These are phyloP conservation scores for Spodoptera frugiperda DNA, from an alignment of 1,140 invertebrate species.

Conservation along the genomic window DNA sequence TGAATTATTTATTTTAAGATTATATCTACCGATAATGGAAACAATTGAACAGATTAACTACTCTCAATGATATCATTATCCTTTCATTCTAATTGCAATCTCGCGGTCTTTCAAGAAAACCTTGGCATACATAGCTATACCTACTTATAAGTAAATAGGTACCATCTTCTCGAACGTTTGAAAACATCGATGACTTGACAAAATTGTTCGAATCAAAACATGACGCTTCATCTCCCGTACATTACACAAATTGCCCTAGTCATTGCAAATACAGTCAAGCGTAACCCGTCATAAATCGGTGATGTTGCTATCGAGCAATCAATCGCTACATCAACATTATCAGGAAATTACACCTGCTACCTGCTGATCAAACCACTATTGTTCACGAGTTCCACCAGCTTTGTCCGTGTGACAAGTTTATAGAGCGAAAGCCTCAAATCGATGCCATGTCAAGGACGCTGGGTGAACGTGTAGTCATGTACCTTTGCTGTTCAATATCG, in stretches of 20 bases:
- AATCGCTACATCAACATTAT: neutral
- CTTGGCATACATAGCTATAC: neutral
- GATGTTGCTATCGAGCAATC: neutral
- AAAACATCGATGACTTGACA: neutral
- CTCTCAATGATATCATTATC: neutral
- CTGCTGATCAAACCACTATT: neutral
- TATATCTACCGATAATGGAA: too few species aligned
- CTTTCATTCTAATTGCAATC: too few species aligned
- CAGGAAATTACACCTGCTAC: slow-evolving; percentile 6
- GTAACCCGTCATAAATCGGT: neutral
- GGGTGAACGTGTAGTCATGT: neutral
- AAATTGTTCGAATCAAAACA: neutral
- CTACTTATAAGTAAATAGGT: neutral
- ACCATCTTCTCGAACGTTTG: neutral
- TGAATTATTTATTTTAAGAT: too few species aligned
- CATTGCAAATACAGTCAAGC: neutral
- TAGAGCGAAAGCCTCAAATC: neutral
- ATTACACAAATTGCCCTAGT: neutral
- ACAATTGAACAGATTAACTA: neutral
- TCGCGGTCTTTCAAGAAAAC: neutral
- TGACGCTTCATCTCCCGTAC: neutral
- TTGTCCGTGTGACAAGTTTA: neutral
- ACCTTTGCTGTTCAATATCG: slow-evolving; percentile 11
- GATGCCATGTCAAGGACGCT: slow-evolving; percentile 12
- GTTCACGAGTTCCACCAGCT: neutral